Conservation (phyloP, 2,797 vertebrate genomes). For the Sebastes ruberrimus region DNA sequence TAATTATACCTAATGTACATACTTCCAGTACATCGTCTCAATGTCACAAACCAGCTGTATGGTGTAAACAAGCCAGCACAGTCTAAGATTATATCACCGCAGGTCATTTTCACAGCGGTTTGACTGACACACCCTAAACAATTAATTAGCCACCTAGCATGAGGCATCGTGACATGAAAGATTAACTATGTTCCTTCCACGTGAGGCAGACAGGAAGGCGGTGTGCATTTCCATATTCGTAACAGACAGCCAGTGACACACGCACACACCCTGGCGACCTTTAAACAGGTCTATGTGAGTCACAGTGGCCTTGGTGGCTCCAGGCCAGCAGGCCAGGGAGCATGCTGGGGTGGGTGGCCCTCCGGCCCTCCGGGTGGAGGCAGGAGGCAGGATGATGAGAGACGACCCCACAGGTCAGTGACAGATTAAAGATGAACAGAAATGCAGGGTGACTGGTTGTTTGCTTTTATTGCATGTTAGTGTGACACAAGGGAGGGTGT, state of each 20-base stretch:
- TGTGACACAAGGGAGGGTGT: neutral
- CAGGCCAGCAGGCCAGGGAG: neutral
- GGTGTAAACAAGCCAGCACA: conserved; percentile 19
- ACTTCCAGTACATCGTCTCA: neutral
- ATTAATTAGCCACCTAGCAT: conserved; percentile 47
- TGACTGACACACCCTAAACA: conserved; percentile 47
- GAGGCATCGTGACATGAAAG: conserved; percentile 43
- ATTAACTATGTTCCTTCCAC: conserved; percentile 41
- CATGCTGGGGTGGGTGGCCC: neutral
- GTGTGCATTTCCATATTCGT: conserved; percentile 49
- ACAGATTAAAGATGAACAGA: conserved; percentile 47
- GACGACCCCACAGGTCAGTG: conserved; percentile 47
- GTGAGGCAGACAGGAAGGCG: conserved; percentile 33
- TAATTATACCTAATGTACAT: neutral
- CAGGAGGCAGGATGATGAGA: conserved; percentile 19
- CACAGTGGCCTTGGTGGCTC: conserved; percentile 23
- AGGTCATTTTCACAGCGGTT: conserved; percentile 36
- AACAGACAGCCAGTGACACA: conserved; percentile 31
- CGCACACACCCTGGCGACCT: conserved; percentile 51
- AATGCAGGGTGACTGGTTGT: conserved; percentile 31
- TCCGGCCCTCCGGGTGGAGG: neutral
- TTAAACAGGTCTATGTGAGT: conserved; percentile 51
- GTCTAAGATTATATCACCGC: conserved; percentile 12
- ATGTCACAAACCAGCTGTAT: neutral
- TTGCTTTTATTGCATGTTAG: neutral